These are phyloP conservation scores for Andrena dorsata DNA, from an alignment of 2,888 invertebrate genomes.

Conservation along the genomic window DNA sequence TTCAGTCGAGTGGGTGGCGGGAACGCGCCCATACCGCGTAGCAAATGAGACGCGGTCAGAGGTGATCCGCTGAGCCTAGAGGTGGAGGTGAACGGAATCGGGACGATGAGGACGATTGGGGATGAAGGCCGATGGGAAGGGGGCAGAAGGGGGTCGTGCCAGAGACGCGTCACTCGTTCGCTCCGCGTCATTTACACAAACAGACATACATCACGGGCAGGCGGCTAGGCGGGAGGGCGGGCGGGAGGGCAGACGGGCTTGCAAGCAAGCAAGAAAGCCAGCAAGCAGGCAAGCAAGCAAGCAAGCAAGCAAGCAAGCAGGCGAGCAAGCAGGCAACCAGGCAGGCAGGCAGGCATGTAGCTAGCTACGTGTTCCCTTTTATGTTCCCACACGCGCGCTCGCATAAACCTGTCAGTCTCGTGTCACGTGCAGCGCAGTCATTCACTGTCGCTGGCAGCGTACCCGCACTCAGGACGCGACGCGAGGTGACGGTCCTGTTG, in stretches of 20 bases:
- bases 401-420: conserved; percentile 85
- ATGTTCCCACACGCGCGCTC: conserved; percentile 83
- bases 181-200: conserved; percentile 85
- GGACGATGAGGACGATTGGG: conserved; percentile 34
- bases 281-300: conserved; percentile 23
- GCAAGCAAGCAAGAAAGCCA: conserved; percentile 55
- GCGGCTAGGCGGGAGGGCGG: conserved; percentile 72
- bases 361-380: conserved; percentile 83
- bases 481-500: conserved; percentile 63
- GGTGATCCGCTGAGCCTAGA: neutral
- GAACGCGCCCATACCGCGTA: neutral
- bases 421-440: conserved; percentile 84
- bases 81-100: conserved; percentile 25
- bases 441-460: conserved; percentile 83
- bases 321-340: conserved; percentile 11
- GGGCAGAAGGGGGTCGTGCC: conserved; percentile 55
- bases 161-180: conserved; percentile 82
- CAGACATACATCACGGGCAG: conserved; percentile 84
- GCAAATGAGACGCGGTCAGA: neutral
- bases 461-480: conserved; percentile 71
- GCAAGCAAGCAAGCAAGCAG: conserved; percentile 9
- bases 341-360: conserved; percentile 63
- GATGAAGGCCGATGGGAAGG: conserved; percentile 44
- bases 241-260: conserved; percentile 69
- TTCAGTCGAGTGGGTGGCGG: neutral